A percentile compares a stretch with the other conserved stretches of the same genome.
phyloP scores from a whole-genome alignment of 2,113 vertebrate genomes.

The Callionymus lyra region DNA sequence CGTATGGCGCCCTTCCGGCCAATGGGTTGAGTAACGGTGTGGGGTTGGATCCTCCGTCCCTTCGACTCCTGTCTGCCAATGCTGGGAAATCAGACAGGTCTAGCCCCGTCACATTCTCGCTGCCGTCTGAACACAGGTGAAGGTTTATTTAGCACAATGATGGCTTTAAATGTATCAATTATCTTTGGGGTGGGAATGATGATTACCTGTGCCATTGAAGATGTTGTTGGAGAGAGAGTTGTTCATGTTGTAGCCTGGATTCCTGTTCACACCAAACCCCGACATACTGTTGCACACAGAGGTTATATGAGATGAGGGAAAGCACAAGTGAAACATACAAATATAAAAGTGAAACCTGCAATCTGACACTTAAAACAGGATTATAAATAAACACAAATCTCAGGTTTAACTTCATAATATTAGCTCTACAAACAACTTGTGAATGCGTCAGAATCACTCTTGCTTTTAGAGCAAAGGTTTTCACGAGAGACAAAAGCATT shows the following conservation, averaged over 20 bases:
- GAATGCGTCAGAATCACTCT: too few species aligned
- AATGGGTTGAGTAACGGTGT: constrained; percentile 96
- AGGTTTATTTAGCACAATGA: too few species aligned
- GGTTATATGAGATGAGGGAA: neutral
- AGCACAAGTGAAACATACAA: neutral
- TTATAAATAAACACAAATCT: too few species aligned
- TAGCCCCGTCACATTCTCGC: constrained; percentile 97
- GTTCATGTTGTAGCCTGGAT: constrained; percentile 98
- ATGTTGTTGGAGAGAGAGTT: constrained; percentile 98
- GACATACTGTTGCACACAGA: constrained; percentile 79
- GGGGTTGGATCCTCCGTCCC: constrained; percentile 92
- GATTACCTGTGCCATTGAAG: constrained; percentile 94
- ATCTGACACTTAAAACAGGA: too few species aligned
- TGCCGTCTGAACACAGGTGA: constrained; percentile 79
- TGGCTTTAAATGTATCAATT: too few species aligned
- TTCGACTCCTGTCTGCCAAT: constrained; percentile 93
- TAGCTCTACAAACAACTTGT: too few species aligned
- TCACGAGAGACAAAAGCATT: too few species aligned
- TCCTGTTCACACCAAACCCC: constrained; percentile 97
- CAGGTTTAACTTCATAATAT: too few species aligned
- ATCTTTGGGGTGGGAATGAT: neutral
- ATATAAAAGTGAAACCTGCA: neutral
- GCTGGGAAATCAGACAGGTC: constrained; percentile 98
- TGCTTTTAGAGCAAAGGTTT: neutral
- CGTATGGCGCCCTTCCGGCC: constrained; percentile 96